Evolutionary conservation across 2,888 invertebrate genomes (phyloP).

Genomic region (Cheilosia pagana): DNA sequence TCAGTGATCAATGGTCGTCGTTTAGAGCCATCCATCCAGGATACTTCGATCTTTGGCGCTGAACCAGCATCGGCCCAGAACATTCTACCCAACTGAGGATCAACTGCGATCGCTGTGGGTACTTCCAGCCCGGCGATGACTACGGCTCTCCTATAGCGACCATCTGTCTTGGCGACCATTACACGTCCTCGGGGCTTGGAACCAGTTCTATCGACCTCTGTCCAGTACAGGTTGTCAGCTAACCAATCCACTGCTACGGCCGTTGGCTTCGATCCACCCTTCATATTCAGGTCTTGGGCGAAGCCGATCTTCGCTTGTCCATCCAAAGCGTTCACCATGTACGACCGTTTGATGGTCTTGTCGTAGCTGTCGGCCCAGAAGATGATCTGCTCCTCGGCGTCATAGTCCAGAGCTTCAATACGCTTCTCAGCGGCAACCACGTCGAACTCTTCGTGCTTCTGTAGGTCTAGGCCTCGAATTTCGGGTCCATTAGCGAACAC

Average conservation of each 20-base stretch:
- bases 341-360: constrained; percentile 95
- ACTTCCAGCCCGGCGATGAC: constrained; percentile 91
- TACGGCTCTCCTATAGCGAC: constrained; percentile 92
- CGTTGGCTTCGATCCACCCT: constrained; percentile 92
- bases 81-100: constrained; percentile 93
- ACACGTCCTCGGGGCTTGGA: constrained; percentile 91
- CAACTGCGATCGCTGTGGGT: constrained; percentile 94
- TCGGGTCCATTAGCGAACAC: constrained; percentile 94
- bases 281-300: constrained; percentile 94
- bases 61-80: constrained; percentile 97
- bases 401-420: constrained; percentile 95
- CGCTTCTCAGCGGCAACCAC: constrained; percentile 93
- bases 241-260: constrained; percentile 97
- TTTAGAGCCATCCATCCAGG: constrained; percentile 98
- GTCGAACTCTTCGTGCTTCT: constrained; percentile 88
- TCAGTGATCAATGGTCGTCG: constrained; percentile 92
- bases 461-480: constrained; percentile 89
- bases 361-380: constrained; percentile 98
- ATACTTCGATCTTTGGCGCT: constrained; percentile 95
- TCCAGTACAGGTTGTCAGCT: constrained; percentile 97
- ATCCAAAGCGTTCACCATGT: constrained; percentile 91
- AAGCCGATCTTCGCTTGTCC: constrained; percentile 92
- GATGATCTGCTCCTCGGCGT: constrained; percentile 91
- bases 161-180: constrained; percentile 95
- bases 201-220: constrained; percentile 91